These are phyloP conservation scores for Channa maculata DNA, from an alignment of 2,113 vertebrate genomes.

Conservation along the genomic window DNA sequence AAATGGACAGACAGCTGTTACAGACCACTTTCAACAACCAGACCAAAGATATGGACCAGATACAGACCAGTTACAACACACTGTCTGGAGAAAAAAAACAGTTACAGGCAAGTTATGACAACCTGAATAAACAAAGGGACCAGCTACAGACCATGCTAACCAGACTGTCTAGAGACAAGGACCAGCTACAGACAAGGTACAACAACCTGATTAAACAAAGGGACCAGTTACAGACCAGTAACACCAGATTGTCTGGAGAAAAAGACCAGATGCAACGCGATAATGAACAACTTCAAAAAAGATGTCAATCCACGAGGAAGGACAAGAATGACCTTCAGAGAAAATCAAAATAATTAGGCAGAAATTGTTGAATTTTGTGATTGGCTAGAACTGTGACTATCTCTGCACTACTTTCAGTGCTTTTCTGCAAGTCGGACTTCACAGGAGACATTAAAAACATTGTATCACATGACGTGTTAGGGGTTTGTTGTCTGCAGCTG, in stretches of 20 bases:
- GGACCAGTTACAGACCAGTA: background rate
- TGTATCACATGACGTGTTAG: too few species aligned
- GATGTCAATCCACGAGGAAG: too few species aligned
- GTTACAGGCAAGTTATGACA: background rate
- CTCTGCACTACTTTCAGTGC: too few species aligned
- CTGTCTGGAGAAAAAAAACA: background rate
- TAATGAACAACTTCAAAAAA: too few species aligned
- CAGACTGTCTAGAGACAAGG: background rate
- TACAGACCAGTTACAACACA: constrained; percentile 12
- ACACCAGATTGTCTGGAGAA: background rate
- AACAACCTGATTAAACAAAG: background rate
- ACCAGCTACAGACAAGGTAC: background rate
- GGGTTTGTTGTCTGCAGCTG: too few species aligned
- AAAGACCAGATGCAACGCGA: background rate
- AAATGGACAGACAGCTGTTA: background rate
- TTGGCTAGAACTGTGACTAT: too few species aligned
- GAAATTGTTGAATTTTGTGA: too few species aligned
- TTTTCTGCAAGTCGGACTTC: too few species aligned
- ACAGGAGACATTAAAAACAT: too few species aligned
- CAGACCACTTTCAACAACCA: background rate
- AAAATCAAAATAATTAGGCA: too few species aligned
- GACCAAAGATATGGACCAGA: background rate
- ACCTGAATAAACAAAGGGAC: too few species aligned
- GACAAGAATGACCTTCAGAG: too few species aligned
- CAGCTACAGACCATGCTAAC: constrained; percentile 2